Evolutionary conservation across 2,797 vertebrate genomes (phyloP), one percentile per base, ranked within the genome.

Genomic region (Allobates femoralis): DNA sequence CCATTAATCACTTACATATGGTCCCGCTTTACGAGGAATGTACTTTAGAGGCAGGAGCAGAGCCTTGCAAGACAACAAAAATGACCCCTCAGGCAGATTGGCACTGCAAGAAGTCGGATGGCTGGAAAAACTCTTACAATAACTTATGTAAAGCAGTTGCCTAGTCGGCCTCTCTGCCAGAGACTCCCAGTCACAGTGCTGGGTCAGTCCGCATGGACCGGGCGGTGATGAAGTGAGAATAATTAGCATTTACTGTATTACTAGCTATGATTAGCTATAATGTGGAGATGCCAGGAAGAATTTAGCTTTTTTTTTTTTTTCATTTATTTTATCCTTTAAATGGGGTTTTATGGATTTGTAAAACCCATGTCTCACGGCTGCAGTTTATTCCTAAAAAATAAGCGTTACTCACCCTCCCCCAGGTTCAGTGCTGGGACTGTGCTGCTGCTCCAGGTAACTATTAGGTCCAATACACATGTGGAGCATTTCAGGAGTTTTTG

Each of bases 31-130:
- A 67, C 32, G 58, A 84, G 66, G 86, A 87, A 87, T 87, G 77
- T 84, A 79, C 76, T 87, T 87, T 79, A 64, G 80, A 87, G 80
- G 74, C 62, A 81, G 79, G 64, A 79, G 51, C 30, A 46, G 58
- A 87, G 77, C 58, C 26, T 66, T 87, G 86, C 67, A 81, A 84
- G 77, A 80, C 69, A 73, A 76, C 69, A 86, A 67, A 77, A 86
- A 77, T 86, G 53, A 77, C 79, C 86, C 86, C 86, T 81, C 58
- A 46, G 82, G 86, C 86, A 75, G 86, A 87, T 53, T 87, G 86
- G 86, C 82, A 81, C 41, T 2, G 64, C 86, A 32, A 84, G 55
- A 55, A 23, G 67, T 62, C 34, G n/a, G 23, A 87, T 66, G 66
- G 71, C 55, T 84, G 77, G 76, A 87, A 84, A 85, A 56, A 21